These are phyloP conservation scores for silkworm (Bombyx mori) DNA, from an alignment of 1,140 invertebrate species.

Conservation along the genomic window ASM3026992v2 NC_085117.1:18344501-18345000, in stretches of 20 bases:
- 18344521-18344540: constrained; percentile 63
- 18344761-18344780: constrained; percentile 66
- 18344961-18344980: constrained; percentile 52
- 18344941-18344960: constrained; percentile 60
- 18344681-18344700: constrained; percentile 66
- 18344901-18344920: constrained; percentile 34
- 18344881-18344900: too few species aligned
- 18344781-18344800: constrained; percentile 68
- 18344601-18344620: constrained; percentile 77
- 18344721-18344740: constrained; percentile 68
- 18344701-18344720: constrained; percentile 68
- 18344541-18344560: constrained; percentile 54
- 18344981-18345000: constrained; percentile 22
- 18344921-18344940: constrained; percentile 58
- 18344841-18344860: constrained; percentile 12
- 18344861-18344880: too few species aligned
- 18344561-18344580: constrained; percentile 73
- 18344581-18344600: constrained; percentile 77
- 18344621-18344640: constrained; percentile 78
- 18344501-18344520: constrained; percentile 76
- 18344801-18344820: constrained; percentile 71
- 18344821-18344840: constrained; percentile 65
- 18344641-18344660: constrained; percentile 77
- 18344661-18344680: constrained; percentile 77
- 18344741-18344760: constrained; percentile 60